Base-by-base conservation (phyloP, 1,140 invertebrate species). In the Reticulitermes speratus region DNA sequence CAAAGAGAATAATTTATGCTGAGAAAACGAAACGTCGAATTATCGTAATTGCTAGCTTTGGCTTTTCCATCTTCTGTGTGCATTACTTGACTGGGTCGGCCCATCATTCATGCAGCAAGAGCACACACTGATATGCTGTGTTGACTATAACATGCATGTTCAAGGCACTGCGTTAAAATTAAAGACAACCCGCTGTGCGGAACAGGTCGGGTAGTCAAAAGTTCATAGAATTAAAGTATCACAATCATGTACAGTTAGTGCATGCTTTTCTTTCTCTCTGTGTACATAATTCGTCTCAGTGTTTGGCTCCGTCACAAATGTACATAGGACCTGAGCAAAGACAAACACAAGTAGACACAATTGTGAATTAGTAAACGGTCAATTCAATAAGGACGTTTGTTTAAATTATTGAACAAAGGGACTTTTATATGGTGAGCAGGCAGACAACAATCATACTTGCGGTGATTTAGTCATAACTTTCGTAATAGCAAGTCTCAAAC, bases 1-100 rank as follows among this genome's bases (percentile, higher is more conserved):
- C 83, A 84, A 84, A 84, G 83, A 44, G 83, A 84, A 84, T 84
- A 84, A 84, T 84, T 84, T 45, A 84, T 84, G 83, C 83, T 84
- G 44, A 52, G 44, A 52, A 84, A 84, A 84, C 83, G 83, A 84
- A 84, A 84, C 83, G 44, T 52, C 48, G 32, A 84, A 84, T 84
- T 84, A 84, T 84, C 83, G 83, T 84, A 84, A 84, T 84, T 84
- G 83, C 8, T 84, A 44, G 83, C 44, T 84, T 84, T 84, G n/a
- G 65, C 25, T 75, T 75, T 75, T 75, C 65, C 65, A 75, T 75
- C 65, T 75, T 75, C 65, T 75, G 65, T 75, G 65, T 30, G 65
- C 65, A 30, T 75, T 75, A 75, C 65, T 75, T 25, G 65, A 30
- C 65, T 14, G 16, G 65, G 25, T 75, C 65, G n/a, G 9, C 65